A percentile compares a stretch with the other conserved stretches of the same genome.
These are phyloP conservation scores for Zeugodacus cucurbitae DNA, from an alignment of 1,140 invertebrate species.

Conservation along the genomic window DNA sequence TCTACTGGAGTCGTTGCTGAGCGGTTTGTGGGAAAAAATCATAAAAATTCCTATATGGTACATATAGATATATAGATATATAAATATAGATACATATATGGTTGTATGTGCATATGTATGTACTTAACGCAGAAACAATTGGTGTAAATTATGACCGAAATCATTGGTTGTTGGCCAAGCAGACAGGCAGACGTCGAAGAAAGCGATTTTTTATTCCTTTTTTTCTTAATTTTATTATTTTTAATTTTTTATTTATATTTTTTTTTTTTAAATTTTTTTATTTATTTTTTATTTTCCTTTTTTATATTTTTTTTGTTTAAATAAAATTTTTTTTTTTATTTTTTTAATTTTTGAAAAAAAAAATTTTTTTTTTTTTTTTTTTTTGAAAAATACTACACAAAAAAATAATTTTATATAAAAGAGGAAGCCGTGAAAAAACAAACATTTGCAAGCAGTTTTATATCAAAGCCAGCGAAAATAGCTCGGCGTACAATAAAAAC, in stretches of 20 bases:
- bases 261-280: not conserved
- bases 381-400: not conserved
- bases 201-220: too few relatives aligned
- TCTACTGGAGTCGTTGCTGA: not conserved
- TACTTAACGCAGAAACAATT: not conserved
- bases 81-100: not conserved
- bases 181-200: not conserved
- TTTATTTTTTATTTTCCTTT: too few relatives aligned
- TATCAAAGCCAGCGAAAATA: not conserved
- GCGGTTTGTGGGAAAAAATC: not conserved
- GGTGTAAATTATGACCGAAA: conserved; percentile 18
- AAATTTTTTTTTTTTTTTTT: not conserved
- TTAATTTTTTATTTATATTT: too few relatives aligned
- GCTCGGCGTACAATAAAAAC: not conserved
- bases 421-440: not conserved
- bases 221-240: not conserved
- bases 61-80: not conserved
- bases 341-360: not conserved
- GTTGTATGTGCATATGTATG: not conserved
- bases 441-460: not conserved
- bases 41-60: not conserved
- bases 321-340: not conserved
- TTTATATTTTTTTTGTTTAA: not conserved
- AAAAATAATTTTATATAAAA: not conserved
- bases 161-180: not conserved